Percentiles rank a stretch among this genome's conserved stretches.
Conservation (phyloP, 2,113 vertebrate species). For the Glareola pratincola region DNA sequence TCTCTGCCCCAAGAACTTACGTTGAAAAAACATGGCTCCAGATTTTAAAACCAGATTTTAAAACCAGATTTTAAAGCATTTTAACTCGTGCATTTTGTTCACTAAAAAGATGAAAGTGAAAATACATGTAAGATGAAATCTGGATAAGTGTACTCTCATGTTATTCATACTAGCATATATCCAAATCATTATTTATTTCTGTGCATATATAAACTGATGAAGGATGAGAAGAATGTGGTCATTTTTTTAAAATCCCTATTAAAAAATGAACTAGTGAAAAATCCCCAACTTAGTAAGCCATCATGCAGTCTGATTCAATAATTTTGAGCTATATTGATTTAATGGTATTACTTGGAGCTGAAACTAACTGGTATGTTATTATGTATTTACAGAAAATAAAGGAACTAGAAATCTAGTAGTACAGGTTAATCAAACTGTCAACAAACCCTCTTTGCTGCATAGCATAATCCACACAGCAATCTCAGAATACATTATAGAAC, state of each 20-base stretch:
- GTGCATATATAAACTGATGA: neutral
- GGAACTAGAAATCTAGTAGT: neutral
- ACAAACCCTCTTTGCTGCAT: neutral
- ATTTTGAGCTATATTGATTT: neutral
- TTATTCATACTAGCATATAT: neutral
- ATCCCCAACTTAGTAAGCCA: neutral
- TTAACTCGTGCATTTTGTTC: neutral
- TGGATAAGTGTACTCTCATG: neutral
- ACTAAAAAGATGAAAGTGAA: neutral
- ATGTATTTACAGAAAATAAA: conserved; percentile 27
- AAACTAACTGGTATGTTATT: neutral
- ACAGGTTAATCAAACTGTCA: conserved; percentile 35
- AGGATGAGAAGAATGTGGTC: neutral
- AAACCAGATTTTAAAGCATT: neutral
- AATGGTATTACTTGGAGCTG: neutral
- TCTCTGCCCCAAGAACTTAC: neutral
- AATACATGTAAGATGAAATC: neutral
- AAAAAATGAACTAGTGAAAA: neutral
- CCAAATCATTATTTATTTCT: neutral
- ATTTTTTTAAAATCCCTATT: neutral
- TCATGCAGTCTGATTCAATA: neutral
- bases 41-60: neutral
- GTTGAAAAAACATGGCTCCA: neutral
- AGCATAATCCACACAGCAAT: neutral
- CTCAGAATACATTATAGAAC: neutral